Base-by-base conservation (phyloP, 2,797 vertebrate genomes). In the Geotrypetes seraphini region DNA sequence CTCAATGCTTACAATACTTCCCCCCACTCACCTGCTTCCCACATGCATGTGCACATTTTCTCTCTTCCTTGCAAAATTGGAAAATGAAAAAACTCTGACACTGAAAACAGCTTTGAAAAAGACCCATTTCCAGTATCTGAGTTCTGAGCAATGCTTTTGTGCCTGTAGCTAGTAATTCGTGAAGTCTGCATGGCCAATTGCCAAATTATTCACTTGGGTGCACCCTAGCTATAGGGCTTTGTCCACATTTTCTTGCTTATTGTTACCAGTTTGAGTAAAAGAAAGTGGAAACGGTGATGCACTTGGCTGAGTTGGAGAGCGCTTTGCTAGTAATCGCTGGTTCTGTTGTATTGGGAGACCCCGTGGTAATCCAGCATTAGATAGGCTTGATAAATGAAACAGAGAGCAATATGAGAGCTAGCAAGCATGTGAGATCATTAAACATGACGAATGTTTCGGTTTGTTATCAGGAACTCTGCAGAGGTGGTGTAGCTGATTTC, bases 1-100 rank as follows among this genome's bases (percentile, higher is more conserved):
- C 46, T 47, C 31, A 19, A 29, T 5, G 0, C 25, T 47, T 31
- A n/a, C 10, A 12, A 16, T n/a, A n/a, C n/a, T n/a, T n/a, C 22
- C 13, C 12, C 39, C 33, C 18, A 34, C 26, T 27, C 42, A 48
- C 19, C 26, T 23, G n/a, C 31, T 30, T 39, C 36, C 44, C 36
- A 39, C 31, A 12, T 11, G 15, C 17, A 30, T 12, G 2, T 1
- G 2, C 10, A 9, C 10, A 26, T 18, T 39, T n/a, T 49, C 36
- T 16, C 20, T 10, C 2, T 28, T 34, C 49, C 20, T 20, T 25
- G n/a, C 22, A 20, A 25, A 19, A 36, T 21, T 15, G 8, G 13
- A 28, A 37, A 16, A 20, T 9, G n/a, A 35, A 10, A 13, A 39
- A 28, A 7, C 25, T 30, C 32, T 16, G 19, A 36, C 17, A 3